Conservation (phyloP, 2,797 vertebrate species). For the Eutrigla gurnardus region DNA sequence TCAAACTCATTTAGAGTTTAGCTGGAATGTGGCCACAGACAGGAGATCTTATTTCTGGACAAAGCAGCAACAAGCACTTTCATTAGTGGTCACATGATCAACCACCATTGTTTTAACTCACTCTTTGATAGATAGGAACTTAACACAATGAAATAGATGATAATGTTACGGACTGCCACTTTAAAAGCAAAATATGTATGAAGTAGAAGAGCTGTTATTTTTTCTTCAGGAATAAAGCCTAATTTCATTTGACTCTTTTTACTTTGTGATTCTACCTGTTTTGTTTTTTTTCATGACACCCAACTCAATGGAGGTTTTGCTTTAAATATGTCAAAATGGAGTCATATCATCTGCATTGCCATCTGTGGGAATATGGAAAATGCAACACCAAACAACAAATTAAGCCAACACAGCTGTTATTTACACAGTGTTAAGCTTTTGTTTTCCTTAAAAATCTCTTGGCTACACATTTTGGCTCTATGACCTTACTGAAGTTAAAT, state of each 20-base stretch:
- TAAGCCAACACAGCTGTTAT: constrained; percentile 12
- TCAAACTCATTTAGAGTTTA: too few relatives aligned
- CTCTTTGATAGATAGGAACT: too few relatives aligned
- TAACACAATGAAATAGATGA: too few relatives aligned
- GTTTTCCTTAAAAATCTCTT: constrained; percentile 5
- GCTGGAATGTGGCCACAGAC: too few relatives aligned
- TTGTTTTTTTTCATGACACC: too few relatives aligned
- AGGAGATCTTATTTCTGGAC: too few relatives aligned
- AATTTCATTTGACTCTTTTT: not conserved
- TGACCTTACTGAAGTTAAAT: not conserved
- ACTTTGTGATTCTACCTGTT: not conserved
- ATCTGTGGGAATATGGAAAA: constrained; percentile 6
- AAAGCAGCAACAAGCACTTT: too few relatives aligned
- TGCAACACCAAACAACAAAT: not conserved
- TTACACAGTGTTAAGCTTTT: constrained; percentile 11
- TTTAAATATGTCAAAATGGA: constrained; percentile 5
- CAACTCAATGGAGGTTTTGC: not conserved
- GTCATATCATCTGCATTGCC: constrained; percentile 7
- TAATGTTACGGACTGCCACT: too few relatives aligned
- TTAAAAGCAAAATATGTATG: not conserved
- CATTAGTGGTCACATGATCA: too few relatives aligned
- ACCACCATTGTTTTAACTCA: too few relatives aligned
- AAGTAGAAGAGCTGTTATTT: not conserved
- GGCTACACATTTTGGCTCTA: not conserved
- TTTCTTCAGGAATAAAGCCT: not conserved